Base-by-base conservation (phyloP, 2,888 invertebrate genomes). In the Stegana nigrithorax region DNA sequence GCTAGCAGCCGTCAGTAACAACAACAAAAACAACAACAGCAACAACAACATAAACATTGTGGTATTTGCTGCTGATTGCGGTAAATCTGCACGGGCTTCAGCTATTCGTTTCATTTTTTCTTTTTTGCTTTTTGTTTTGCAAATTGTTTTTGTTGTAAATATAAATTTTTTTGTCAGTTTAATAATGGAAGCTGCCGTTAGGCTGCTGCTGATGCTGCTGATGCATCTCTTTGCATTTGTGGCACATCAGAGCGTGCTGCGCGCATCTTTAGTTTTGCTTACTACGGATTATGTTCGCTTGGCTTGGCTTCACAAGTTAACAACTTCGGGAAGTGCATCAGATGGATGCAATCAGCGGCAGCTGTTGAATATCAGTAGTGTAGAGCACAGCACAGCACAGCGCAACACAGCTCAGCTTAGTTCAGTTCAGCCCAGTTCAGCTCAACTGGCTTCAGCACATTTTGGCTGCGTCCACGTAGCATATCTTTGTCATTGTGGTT, bases 281-380 rank as follows among this genome's bases (percentile, higher is more conserved):
- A 10, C 10, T 45, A 4, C 45, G 21, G 45, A 45, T 45, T 45
- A 19, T 19, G 21, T 45, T 19, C 45, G 10, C n/a, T 32, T n/a
- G 12, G 45, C 19, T 45, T 45, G 19, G 45, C 21, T 45, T 45
- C 45, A 45, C 45, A 45, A 45, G 45, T 45, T 45, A 19, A 45
- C 45, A 45, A 45, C 45, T 45, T 21, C 45, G 45, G 45, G 19
- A 45, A 45, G 19, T 45, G 45, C 45, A 45, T 45, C 45, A 45
- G 2, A 45, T 19, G 19, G 19, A 19, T 19, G 45, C n/a, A 36
- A n/a, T n/a, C 10, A 36, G 12, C 36, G n/a, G 36, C 36, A 36
- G 10, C 4, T 36, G 36, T 36, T 36, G 36, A 36, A 10, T n/a
- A 36, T n/a, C 36, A 10, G 36, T n/a, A 36, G n/a, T n/a, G n/a